Conservation (phyloP, 1,140 invertebrate species). For the Paracyclopina nana region DNA sequence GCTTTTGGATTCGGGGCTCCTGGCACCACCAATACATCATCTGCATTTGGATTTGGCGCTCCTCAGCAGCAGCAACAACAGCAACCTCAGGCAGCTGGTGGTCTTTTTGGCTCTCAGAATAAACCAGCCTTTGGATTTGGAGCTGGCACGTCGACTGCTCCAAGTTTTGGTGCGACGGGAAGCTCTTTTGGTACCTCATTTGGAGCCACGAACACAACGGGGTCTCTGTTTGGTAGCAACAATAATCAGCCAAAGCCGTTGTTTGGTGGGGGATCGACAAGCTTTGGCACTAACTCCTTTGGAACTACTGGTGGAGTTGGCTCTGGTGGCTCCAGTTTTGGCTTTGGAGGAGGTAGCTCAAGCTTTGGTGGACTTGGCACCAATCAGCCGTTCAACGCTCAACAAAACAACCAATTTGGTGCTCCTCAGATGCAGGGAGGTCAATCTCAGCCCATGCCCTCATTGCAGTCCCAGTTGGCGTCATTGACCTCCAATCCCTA, state of each 20-base stretch:
- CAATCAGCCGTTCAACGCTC: not conserved
- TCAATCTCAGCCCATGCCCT: not conserved
- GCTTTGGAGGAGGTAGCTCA: not conserved
- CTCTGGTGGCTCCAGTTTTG: not conserved
- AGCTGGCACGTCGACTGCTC: conserved; percentile 36
- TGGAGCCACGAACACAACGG: too few species aligned
- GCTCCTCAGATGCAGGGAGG: too few species aligned
- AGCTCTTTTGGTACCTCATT: not conserved
- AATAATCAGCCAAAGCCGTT: too few species aligned
- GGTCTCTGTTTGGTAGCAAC: too few species aligned
- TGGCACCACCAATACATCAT: conserved; percentile 26
- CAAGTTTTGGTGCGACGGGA: conserved; percentile 33
- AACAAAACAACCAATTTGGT: not conserved
- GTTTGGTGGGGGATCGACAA: too few species aligned
- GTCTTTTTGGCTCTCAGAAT: conserved; percentile 34
- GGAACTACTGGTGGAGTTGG: not conserved
- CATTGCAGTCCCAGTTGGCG: not conserved
- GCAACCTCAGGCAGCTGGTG: conserved; percentile 26
- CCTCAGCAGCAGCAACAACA: conserved; percentile 23
- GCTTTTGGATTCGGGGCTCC: conserved; percentile 28
- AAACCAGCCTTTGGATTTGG: conserved; percentile 22
- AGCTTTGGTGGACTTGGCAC: not conserved
- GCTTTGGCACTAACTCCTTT: too few species aligned
- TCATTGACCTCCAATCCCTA: conserved; percentile 7
- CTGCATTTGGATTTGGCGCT: conserved; percentile 23